Conservation (phyloP, 2,888 invertebrate genomes). For the Dynastes maya region DNA sequence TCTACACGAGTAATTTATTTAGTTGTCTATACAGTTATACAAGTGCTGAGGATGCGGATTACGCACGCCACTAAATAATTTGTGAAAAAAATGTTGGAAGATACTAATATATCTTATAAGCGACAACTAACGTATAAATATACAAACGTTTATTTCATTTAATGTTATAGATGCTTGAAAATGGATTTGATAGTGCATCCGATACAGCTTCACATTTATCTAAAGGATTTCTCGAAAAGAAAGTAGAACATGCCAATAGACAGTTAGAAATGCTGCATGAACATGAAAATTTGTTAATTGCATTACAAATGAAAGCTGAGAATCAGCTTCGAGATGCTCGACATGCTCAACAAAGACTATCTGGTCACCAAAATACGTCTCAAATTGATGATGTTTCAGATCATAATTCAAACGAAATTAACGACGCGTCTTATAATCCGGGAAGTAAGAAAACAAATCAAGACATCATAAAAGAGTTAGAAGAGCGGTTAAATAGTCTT, state of each 20-base stretch:
- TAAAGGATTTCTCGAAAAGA: conserved; percentile 62
- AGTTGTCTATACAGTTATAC: too few species aligned
- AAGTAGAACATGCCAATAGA: conserved; percentile 62
- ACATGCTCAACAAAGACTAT: conserved; percentile 65
- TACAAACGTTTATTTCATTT: background rate
- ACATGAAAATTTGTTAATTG: conserved; percentile 63
- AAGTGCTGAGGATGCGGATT: too few species aligned
- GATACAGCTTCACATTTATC: conserved; percentile 55
- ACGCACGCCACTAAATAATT: too few species aligned
- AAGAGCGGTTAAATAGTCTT: conserved; percentile 64
- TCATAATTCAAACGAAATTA: conserved; percentile 38
- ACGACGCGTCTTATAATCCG: conserved; percentile 41
- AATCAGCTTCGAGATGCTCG: conserved; percentile 67
- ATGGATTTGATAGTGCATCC: conserved; percentile 60
- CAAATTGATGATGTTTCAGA: conserved; percentile 46
- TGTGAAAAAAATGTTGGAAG: too few species aligned
- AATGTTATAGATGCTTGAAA: conserved; percentile 54
- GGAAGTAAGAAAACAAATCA: conserved; percentile 60
- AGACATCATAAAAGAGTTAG: conserved; percentile 64
- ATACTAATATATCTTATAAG: background rate
- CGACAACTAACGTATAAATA: background rate
- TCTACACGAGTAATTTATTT: too few species aligned
- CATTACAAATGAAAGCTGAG: conserved; percentile 67
- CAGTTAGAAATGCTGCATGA: conserved; percentile 65
- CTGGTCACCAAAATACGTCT: conserved; percentile 44